These are phyloP conservation scores for Eulemur mongoz DNA, from an alignment of 2,797 vertebrate genomes.

Conservation along the genomic window DNA sequence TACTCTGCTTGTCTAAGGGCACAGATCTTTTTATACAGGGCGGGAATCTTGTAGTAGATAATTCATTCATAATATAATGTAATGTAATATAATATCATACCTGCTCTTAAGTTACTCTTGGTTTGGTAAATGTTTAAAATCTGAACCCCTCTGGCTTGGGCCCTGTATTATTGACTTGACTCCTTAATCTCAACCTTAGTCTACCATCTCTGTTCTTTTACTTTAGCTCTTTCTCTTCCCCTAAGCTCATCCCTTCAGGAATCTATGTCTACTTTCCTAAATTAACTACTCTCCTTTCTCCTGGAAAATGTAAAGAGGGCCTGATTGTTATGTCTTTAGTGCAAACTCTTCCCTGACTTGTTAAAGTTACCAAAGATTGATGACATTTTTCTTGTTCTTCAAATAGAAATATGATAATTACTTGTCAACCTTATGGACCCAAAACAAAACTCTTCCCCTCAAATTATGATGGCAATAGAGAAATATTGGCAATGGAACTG, in stretches of 20 bases:
- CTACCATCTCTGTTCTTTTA: background rate
- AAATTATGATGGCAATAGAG: background rate
- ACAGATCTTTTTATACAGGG: accelerated
- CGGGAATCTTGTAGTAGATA: background rate
- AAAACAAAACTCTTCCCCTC: background rate
- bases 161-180: background rate
- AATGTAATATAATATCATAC: background rate
- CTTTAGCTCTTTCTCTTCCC: background rate
- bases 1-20: background rate
- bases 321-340: background rate
- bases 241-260: background rate
- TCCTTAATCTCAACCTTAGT: background rate
- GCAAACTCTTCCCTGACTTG: background rate
- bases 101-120: background rate
- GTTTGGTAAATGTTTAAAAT: background rate
- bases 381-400: background rate
- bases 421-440: background rate
- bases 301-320: background rate
- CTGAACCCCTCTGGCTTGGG: background rate
- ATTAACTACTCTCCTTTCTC: background rate
- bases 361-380: background rate
- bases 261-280: background rate
- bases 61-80: background rate
- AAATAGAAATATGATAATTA: background rate
- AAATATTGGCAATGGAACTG: background rate